Evolutionary conservation across 2,113 vertebrate genomes (phyloP).

Genomic region (Hystrix brachyura): DNA sequence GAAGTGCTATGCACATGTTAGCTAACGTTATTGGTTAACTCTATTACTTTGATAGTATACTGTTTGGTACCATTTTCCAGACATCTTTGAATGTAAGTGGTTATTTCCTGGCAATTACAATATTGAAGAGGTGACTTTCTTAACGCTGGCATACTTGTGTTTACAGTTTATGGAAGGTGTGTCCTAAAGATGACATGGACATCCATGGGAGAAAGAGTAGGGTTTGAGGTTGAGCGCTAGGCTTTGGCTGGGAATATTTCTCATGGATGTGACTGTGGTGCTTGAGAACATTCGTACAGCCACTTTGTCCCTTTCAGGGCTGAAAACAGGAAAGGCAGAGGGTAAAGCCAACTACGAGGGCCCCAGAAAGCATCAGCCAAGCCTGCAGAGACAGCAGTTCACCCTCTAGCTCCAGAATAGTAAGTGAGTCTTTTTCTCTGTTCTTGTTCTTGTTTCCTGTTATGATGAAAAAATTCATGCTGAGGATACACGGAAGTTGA

Average conservation of each 20-base stretch:
- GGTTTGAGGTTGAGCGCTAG: not conserved
- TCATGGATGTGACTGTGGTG: not conserved
- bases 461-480: not conserved
- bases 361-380: not conserved
- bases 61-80: not conserved
- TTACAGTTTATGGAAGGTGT: not conserved
- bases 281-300: not conserved
- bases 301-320: slow-evolving; percentile 78
- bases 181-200: not conserved
- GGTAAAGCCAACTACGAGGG: slow-evolving; percentile 48
- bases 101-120: slow-evolving; percentile 1
- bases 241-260: slow-evolving; percentile 3
- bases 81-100: not conserved
- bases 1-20: not conserved
- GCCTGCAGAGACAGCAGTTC: slow-evolving; percentile 1
- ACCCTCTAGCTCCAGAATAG: slow-evolving; percentile 47
- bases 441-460: not conserved
- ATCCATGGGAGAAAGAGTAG: not conserved
- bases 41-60: slow-evolving; percentile 14
- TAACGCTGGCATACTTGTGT: not conserved
- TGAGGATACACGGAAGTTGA: not conserved
- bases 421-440: slow-evolving; percentile 53
- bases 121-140: not conserved
- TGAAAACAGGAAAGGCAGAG: slow-evolving; percentile 72
- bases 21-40: not conserved